Percentiles rank a stretch among this genome's conserved stretches.
These are phyloP conservation scores for Buteo buteo DNA, from an alignment of 2,113 vertebrate species.

Conservation along the genomic window DNA sequence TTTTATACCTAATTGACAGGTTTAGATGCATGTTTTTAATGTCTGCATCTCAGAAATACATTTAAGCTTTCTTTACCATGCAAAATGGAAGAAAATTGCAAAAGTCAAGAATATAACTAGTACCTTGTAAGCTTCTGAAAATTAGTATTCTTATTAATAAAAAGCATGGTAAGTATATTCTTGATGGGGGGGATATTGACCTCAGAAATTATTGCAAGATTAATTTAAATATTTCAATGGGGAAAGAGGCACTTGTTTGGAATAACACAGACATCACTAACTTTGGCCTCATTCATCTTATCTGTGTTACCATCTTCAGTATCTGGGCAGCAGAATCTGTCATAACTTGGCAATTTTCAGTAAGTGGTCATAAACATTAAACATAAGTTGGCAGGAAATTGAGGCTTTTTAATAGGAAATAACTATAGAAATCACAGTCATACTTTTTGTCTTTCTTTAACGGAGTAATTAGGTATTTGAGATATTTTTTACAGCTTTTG, in stretches of 20 bases:
- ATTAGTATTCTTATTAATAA: not conserved
- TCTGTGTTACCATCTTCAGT: not conserved
- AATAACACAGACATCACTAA: not conserved
- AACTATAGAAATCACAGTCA: not conserved
- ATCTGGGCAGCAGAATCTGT: not conserved
- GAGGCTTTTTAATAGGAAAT: not conserved
- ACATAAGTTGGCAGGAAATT: not conserved
- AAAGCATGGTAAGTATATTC: not conserved
- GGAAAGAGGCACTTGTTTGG: not conserved
- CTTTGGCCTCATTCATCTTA: not conserved
- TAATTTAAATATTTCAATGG: not conserved
- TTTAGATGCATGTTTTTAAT: not conserved
- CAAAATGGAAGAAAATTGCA: constrained; percentile 53
- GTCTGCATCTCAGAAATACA: not conserved
- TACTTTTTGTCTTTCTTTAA: not conserved
- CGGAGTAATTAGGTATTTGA: not conserved
- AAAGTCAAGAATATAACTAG: constrained; percentile 32
- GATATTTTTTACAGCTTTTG: not conserved
- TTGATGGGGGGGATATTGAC: not conserved
- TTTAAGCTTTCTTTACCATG: constrained; percentile 14
- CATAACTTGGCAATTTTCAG: not conserved
- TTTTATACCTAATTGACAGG: not conserved
- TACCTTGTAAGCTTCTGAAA: not conserved
- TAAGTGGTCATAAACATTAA: not conserved
- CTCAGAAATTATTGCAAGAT: not conserved